Conservation (phyloP, 2,113 vertebrate genomes). For the Tapirus terrestris region DNA sequence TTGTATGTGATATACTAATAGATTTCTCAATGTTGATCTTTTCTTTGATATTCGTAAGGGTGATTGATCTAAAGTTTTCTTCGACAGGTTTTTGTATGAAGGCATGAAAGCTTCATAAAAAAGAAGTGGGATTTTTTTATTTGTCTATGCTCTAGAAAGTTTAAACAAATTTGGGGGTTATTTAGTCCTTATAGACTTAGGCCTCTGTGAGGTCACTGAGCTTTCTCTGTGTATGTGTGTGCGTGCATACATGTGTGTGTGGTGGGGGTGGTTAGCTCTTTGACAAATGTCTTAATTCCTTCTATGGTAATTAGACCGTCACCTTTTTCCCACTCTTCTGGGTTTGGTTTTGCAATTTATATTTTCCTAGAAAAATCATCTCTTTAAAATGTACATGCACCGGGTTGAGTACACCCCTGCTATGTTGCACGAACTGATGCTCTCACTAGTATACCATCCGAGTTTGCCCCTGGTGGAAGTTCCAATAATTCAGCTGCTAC, state of each 20-base stretch:
- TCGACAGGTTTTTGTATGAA: not conserved
- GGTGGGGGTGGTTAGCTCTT: not conserved
- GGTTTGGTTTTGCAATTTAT: not conserved
- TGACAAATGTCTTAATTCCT: not conserved
- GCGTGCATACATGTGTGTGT: not conserved
- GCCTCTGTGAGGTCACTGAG: not conserved
- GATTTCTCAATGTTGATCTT: not conserved
- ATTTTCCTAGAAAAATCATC: not conserved
- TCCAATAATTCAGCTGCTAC: not conserved
- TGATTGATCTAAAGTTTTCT: not conserved
- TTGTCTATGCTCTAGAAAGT: not conserved
- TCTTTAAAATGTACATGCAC: not conserved
- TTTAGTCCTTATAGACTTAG: not conserved
- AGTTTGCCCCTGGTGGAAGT: not conserved
- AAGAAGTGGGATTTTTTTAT: not conserved
- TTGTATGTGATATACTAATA: not conserved
- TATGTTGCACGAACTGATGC: not conserved
- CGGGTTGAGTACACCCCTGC: not conserved
- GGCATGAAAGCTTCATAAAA: not conserved
- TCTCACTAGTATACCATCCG: not conserved
- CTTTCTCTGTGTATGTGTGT: not conserved
- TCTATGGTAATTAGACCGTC: not conserved
- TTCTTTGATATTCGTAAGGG: not conserved
- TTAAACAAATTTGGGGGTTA: not conserved
- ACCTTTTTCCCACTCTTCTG: not conserved